Conservation (phyloP, 35 echinoderm and acorn worm genomes). For the Strongylocentrotus purpuratus region DNA sequence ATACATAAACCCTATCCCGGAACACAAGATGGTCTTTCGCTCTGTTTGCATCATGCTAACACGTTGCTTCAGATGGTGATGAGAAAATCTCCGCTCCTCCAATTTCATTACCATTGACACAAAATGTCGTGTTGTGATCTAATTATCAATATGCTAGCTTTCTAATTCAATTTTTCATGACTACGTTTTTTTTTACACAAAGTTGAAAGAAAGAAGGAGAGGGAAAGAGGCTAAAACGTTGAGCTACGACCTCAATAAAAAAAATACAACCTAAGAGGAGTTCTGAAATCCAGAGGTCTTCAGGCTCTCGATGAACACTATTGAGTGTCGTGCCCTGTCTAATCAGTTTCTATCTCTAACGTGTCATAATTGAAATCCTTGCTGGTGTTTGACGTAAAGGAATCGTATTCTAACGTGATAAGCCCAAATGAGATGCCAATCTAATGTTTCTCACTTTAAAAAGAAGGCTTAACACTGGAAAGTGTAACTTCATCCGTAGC, state of each 20-base stretch:
- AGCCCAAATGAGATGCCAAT: neutral
- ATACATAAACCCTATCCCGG: neutral
- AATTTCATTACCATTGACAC: conserved; percentile 13
- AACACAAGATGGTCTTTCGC: neutral
- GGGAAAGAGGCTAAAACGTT: neutral
- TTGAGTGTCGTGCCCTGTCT: neutral
- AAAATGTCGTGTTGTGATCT: conserved; percentile 2
- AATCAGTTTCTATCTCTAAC: neutral
- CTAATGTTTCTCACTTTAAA: neutral
- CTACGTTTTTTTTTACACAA: neutral
- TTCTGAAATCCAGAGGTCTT: neutral
- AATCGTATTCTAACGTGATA: neutral
- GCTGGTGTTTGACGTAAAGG: neutral
- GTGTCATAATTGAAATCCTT: neutral
- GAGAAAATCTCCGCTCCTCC: neutral
- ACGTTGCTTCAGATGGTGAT: neutral
- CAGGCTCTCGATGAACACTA: neutral
- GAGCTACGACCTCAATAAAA: neutral
- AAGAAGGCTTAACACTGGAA: neutral
- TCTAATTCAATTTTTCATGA: neutral
- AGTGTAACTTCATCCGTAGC: neutral
- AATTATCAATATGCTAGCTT: neutral
- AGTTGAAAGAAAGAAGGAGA: neutral
- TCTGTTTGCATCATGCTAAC: neutral
- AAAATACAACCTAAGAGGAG: neutral